These are phyloP conservation scores for Hemicordylus capensis DNA, from an alignment of 2,113 vertebrate species.

Conservation along the genomic window DNA sequence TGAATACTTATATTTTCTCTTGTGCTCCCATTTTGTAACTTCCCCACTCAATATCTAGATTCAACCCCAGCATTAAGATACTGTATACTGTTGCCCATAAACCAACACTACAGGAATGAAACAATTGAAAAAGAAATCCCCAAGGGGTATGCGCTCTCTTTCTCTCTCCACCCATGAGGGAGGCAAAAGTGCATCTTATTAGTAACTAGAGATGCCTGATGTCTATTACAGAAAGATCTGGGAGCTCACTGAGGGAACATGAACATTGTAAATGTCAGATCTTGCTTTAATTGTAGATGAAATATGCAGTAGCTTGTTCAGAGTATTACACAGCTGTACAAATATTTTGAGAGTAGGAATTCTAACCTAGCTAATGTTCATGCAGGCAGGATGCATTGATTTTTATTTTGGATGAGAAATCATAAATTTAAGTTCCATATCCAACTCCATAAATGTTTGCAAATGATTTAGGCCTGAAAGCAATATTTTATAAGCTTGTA, in stretches of 20 bases:
- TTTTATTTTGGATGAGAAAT: constrained; percentile 11
- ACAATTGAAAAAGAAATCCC: constrained; percentile 35
- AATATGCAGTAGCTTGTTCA: constrained; percentile 56
- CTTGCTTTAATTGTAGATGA: constrained; percentile 54
- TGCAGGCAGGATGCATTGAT: constrained; percentile 15
- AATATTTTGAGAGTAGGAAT: constrained; percentile 61
- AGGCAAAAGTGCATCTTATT: constrained; percentile 17
- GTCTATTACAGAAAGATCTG: constrained; percentile 1
- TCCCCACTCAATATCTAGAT: constrained; percentile 17
- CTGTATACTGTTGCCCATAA: constrained; percentile 22
- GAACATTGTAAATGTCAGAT: constrained; percentile 65
- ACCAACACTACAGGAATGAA: constrained; percentile 33
- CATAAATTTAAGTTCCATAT: background rate
- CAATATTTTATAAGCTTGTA: background rate
- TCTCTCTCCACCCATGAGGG: constrained; percentile 5
- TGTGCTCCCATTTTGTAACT: background rate
- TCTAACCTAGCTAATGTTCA: constrained; percentile 46
- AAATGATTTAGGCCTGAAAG: accelerated
- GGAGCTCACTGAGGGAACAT: constrained; percentile 20
- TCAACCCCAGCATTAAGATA: constrained; percentile 14
- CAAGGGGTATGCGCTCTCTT: background rate
- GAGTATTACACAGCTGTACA: constrained; percentile 54
- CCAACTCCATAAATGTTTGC: background rate
- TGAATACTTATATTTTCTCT: constrained; percentile 49
- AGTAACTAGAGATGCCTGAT: constrained; percentile 33